These are phyloP conservation scores for Megalurothrips usitatus DNA, from an alignment of 2,888 invertebrate genomes.

Conservation along the genomic window DNA sequence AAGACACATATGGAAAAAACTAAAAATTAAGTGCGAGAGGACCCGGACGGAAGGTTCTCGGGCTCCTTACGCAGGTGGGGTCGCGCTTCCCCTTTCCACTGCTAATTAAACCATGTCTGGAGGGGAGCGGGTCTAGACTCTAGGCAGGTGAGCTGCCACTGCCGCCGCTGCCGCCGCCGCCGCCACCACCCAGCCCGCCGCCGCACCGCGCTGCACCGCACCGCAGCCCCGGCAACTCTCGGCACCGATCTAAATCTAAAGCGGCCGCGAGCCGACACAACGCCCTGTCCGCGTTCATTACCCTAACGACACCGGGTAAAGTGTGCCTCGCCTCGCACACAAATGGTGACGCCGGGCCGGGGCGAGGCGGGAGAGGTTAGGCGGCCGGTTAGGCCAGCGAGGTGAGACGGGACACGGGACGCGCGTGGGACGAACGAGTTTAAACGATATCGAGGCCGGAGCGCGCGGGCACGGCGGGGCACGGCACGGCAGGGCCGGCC, in stretches of 20 bases:
- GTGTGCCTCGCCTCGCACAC: background rate
- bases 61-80: too few relatives aligned
- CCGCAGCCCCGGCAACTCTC: background rate
- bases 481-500: too few relatives aligned
- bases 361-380: background rate
- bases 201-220: background rate
- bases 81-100: background rate
- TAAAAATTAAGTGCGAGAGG: too few relatives aligned
- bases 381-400: background rate
- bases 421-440: background rate
- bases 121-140: background rate
- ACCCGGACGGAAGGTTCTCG: too few relatives aligned
- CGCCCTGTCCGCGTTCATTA: background rate
- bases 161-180: background rate
- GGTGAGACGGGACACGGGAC: background rate
- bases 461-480: too few relatives aligned
- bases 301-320: constrained; percentile 4
- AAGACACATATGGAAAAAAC: too few relatives aligned
- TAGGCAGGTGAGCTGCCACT: background rate
- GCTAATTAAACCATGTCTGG: background rate
- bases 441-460: background rate
- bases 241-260: background rate
- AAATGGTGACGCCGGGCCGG: background rate
- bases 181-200: too few relatives aligned
- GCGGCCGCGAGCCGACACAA: background rate